Percentiles rank a stretch among this genome's conserved stretches.
These are phyloP conservation scores for Agrochola litura DNA, from an alignment of 2,888 invertebrate genomes.

Conservation along the genomic window DNA sequence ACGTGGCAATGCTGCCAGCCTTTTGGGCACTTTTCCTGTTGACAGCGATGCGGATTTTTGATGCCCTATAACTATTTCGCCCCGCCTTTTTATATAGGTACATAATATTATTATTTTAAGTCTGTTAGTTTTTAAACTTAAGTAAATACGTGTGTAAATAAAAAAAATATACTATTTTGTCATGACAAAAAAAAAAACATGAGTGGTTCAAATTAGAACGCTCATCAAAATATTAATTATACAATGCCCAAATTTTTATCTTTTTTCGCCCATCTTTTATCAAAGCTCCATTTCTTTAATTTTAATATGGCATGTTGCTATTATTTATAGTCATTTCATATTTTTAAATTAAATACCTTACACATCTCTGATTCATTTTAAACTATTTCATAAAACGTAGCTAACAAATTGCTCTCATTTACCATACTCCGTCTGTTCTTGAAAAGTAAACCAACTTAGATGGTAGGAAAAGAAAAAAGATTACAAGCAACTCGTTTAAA, in stretches of 20 bases:
- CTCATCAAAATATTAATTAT: neutral
- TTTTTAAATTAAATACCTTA: neutral
- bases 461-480: constrained; percentile 36
- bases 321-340: neutral
- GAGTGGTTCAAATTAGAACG: neutral
- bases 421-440: constrained; percentile 1
- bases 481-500: constrained; percentile 54
- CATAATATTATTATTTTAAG: too few species aligned
- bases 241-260: too few species aligned
- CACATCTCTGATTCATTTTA: neutral
- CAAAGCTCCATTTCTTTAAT: neutral
- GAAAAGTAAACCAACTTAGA: constrained; percentile 32
- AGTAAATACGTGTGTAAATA: too few species aligned
- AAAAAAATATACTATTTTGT: too few species aligned
- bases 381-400: constrained; percentile 12
- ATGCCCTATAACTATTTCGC: too few species aligned
- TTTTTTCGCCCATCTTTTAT: neutral
- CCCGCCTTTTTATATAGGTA: too few species aligned
- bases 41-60: too few species aligned
- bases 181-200: too few species aligned
- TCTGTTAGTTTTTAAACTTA: too few species aligned
- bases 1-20: too few species aligned
- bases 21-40: too few species aligned
- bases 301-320: neutral
- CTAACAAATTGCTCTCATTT: constrained; percentile 12